Percentiles rank a stretch among this genome's conserved stretches.
These are phyloP conservation scores for Digitonthophagus gazella DNA, from an alignment of 2,888 invertebrate genomes.

Conservation along the genomic window DNA sequence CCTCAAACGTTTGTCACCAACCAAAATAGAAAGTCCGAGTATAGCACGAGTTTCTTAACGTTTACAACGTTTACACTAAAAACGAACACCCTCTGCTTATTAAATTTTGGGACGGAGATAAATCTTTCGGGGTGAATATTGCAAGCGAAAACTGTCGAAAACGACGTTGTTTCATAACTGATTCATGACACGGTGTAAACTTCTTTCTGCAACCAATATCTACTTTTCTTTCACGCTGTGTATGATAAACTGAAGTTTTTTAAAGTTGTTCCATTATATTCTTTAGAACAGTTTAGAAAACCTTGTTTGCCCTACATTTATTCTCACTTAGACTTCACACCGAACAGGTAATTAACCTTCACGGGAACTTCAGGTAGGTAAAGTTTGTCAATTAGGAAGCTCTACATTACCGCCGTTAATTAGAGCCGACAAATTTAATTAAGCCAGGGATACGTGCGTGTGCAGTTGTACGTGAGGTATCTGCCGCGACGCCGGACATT, in stretches of 20 bases:
- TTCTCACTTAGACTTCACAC: neutral
- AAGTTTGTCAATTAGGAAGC: neutral
- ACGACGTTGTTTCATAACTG: neutral
- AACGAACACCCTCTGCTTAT: neutral
- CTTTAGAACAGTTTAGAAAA: neutral
- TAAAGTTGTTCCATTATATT: too few species aligned
- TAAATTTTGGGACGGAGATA: neutral
- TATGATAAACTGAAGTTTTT: too few species aligned
- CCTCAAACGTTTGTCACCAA: neutral
- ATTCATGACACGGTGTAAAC: too few species aligned
- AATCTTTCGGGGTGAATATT: neutral
- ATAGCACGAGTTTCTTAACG: neutral
- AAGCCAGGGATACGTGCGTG: neutral
- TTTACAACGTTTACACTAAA: neutral
- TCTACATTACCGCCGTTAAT: neutral
- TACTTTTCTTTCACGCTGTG: too few species aligned
- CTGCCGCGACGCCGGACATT: neutral
- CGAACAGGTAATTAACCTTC: neutral
- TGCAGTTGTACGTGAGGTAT: too few species aligned
- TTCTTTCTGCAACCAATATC: too few species aligned
- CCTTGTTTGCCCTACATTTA: neutral
- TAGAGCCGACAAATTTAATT: neutral
- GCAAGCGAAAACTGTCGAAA: neutral
- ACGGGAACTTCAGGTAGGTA: neutral
- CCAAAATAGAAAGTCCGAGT: neutral